These are phyloP conservation scores for Zele albiditarsus DNA, from an alignment of 2,888 invertebrate species.

Conservation along the genomic window DNA sequence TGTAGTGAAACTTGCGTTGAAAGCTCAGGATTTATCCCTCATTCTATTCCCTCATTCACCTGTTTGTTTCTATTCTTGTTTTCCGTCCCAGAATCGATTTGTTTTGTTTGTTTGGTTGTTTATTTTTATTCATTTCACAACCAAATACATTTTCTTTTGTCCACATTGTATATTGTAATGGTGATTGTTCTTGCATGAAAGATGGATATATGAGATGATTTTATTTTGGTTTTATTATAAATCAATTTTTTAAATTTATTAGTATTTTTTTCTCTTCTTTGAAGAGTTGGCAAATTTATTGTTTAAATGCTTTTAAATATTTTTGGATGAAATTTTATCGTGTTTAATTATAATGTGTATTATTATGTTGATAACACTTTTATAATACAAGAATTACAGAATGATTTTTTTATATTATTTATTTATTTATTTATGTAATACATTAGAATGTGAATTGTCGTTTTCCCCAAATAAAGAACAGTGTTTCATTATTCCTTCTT, in stretches of 20 bases:
- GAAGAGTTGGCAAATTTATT: too few species aligned
- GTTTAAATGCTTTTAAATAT: too few species aligned
- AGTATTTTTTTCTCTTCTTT: too few species aligned
- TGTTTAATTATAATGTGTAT: too few species aligned
- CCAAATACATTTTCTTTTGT: neutral
- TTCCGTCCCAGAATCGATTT: neutral
- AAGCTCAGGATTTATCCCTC: slow-evolving; percentile 19
- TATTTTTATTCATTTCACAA: neutral
- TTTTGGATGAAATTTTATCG: too few species aligned
- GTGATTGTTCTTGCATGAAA: too few species aligned
- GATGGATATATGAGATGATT: neutral
- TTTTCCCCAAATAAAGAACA: too few species aligned
- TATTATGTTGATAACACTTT: neutral
- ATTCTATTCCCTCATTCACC: neutral
- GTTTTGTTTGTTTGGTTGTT: neutral
- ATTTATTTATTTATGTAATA: too few species aligned
- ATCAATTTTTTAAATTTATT: too few species aligned
- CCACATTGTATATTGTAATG: neutral
- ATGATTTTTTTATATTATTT: neutral
- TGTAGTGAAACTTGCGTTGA: slow-evolving; percentile 5
- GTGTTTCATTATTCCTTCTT: too few species aligned
- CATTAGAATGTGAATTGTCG: too few species aligned
- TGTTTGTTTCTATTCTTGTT: neutral
- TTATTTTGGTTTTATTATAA: too few species aligned
- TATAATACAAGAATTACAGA: neutral